Evolutionary conservation across 1,140 invertebrate genomes (phyloP).

Genomic region (Brachionus koreanus): DNA sequence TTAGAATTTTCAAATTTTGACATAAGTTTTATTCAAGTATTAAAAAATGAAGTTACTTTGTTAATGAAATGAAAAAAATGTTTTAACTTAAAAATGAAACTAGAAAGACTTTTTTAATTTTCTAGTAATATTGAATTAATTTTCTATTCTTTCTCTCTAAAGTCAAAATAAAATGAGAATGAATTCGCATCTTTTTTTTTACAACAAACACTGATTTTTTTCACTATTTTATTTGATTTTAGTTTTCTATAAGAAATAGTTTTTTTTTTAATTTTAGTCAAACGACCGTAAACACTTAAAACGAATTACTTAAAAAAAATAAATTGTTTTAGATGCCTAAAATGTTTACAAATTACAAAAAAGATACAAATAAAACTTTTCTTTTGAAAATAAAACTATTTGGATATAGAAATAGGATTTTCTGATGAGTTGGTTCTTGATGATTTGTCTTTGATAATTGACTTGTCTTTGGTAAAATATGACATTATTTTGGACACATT

Average conservation of each 20-base stretch:
- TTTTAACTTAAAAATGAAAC: no score
- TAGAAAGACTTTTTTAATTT: no score
- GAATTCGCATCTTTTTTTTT: no score
- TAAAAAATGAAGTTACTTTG: no score
- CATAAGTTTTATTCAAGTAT: no score
- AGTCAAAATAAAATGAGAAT: no score
- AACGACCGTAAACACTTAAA: not conserved
- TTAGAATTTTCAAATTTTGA: no score
- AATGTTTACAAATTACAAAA: not conserved
- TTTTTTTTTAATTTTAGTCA: not conserved
- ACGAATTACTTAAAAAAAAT: not conserved
- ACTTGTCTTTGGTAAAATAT: not conserved
- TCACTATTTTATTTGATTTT: not conserved
- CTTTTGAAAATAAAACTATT: not conserved
- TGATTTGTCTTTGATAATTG: not conserved
- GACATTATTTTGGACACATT: not conserved
- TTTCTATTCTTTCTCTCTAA: no score
- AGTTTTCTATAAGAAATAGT: not conserved
- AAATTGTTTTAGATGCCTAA: not conserved
- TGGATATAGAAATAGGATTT: not conserved
- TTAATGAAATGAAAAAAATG: no score
- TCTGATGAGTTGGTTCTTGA: not conserved
- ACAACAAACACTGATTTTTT: no score
- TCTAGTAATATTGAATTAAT: no score
- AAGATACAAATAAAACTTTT: not conserved